Evolutionary conservation across 92 coral and sea anemone species (phyloP).

Genomic region (Blastomussa wellsi): DNA sequence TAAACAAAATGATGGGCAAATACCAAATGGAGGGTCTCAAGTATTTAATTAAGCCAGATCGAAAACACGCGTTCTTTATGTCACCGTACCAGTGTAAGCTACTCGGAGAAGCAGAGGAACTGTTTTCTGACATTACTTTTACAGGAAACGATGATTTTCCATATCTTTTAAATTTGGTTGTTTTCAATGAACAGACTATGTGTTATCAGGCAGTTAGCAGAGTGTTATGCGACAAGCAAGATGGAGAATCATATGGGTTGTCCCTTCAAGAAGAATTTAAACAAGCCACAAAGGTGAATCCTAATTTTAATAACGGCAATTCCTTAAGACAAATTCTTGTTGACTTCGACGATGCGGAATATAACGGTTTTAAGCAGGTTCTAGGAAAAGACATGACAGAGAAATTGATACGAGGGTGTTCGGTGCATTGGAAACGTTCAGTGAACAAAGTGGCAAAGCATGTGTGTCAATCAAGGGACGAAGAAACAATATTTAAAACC

Average conservation of each 20-base stretch:
- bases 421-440: conserved; percentile 66
- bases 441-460: conserved; percentile 59
- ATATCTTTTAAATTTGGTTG: conserved; percentile 48
- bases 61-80: conserved; percentile 55
- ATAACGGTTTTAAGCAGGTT: conserved; percentile 38
- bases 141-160: conserved; percentile 56
- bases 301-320: too few species aligned
- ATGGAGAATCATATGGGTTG: conserved; percentile 42
- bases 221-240: conserved; percentile 53
- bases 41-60: conserved; percentile 43
- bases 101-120: conserved; percentile 34
- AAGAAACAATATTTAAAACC: too few species aligned
- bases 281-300: conserved; percentile 26
- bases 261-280: conserved; percentile 32
- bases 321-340: conserved; percentile 42
- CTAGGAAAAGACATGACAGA: conserved; percentile 47
- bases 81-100: conserved; percentile 46
- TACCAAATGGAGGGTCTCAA: conserved; percentile 66
- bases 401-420: conserved; percentile 57
- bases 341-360: conserved; percentile 58
- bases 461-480: conserved; percentile 38
- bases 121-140: conserved; percentile 55
- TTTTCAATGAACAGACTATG: too few species aligned
- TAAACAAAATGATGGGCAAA: conserved; percentile 48
- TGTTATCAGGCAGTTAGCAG: too few species aligned